Percentiles rank a stretch among this genome's conserved stretches.
These are phyloP conservation scores for Machimus atricapillus DNA, from an alignment of 2,888 invertebrate genomes.

Conservation along the genomic window DNA sequence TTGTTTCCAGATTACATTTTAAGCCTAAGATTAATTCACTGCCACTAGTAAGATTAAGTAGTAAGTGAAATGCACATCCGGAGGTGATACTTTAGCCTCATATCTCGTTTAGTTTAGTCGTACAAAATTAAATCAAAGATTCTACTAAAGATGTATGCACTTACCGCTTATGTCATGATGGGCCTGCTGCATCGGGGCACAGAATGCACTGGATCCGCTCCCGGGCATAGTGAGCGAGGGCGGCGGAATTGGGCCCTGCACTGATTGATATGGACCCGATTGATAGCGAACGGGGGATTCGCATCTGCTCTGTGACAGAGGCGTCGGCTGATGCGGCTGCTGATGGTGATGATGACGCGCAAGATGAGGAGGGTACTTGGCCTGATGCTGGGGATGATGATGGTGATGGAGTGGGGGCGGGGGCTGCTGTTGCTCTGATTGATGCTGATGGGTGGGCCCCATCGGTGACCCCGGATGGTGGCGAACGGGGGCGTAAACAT, in stretches of 20 bases:
- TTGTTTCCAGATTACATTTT: too few species aligned
- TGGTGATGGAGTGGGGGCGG: slow-evolving; percentile 47
- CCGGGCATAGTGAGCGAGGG: slow-evolving; percentile 52
- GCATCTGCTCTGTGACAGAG: slow-evolving; percentile 38
- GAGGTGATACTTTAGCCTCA: background rate
- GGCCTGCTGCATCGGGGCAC: slow-evolving; percentile 56
- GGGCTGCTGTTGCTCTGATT: slow-evolving; percentile 43
- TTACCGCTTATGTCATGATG: slow-evolving; percentile 52
- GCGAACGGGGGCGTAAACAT: slow-evolving; percentile 51
- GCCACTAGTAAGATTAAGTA: background rate
- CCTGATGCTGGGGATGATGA: slow-evolving; percentile 33
- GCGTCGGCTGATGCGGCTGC: slow-evolving; percentile 45
- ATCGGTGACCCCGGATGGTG: slow-evolving; percentile 52
- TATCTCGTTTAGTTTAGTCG: background rate
- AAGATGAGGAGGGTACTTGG: slow-evolving; percentile 25
- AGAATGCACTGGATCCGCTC: slow-evolving; percentile 60
- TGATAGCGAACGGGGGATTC: slow-evolving; percentile 44
- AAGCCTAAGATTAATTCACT: background rate
- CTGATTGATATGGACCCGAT: slow-evolving; percentile 42
- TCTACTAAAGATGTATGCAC: slow-evolving; percentile 39
- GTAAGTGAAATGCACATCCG: background rate
- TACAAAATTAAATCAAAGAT: background rate
- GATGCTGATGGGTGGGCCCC: slow-evolving; percentile 46
- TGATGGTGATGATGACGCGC: slow-evolving; percentile 50
- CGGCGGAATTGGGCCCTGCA: slow-evolving; percentile 52